Conservation (phyloP, 2,797 vertebrate genomes). For the Bradypodion pumilum region DNA sequence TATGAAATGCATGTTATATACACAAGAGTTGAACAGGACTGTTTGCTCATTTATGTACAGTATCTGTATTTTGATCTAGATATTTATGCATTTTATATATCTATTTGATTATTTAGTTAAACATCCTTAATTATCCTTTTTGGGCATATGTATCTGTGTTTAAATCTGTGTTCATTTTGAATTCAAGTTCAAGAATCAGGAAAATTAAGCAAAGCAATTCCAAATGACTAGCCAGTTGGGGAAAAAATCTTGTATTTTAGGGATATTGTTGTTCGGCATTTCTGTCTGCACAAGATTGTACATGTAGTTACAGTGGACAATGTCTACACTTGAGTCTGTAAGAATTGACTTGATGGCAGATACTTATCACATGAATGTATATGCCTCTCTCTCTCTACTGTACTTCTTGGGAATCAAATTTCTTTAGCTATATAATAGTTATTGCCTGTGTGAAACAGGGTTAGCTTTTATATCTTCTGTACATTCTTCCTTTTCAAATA, state of each 20-base stretch:
- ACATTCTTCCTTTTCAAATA: not conserved
- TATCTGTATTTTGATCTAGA: not conserved
- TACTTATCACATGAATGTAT: not conserved
- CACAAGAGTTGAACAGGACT: not conserved
- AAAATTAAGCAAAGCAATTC: not conserved
- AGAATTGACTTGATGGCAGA: too few relatives aligned
- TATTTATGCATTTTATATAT: accelerated
- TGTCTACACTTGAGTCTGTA: not conserved
- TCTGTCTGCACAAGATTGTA: not conserved
- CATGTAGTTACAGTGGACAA: not conserved
- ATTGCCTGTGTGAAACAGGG: not conserved
- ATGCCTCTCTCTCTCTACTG: not conserved
- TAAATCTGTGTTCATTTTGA: not conserved
- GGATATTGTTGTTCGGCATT: not conserved
- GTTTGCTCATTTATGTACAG: not conserved
- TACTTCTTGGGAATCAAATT: not conserved
- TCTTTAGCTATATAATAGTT: not conserved
- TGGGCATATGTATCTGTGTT: not conserved
- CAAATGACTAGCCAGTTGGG: not conserved
- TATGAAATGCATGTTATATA: not conserved
- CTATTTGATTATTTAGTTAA: not conserved
- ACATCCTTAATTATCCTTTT: slow-evolving; percentile 11
- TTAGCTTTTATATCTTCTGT: not conserved
- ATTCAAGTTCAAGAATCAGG: slow-evolving; percentile 11
- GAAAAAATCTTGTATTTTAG: not conserved